Evolutionary conservation across 1,140 invertebrate genomes (phyloP).

Genomic region (Bombus fervidus): DNA sequence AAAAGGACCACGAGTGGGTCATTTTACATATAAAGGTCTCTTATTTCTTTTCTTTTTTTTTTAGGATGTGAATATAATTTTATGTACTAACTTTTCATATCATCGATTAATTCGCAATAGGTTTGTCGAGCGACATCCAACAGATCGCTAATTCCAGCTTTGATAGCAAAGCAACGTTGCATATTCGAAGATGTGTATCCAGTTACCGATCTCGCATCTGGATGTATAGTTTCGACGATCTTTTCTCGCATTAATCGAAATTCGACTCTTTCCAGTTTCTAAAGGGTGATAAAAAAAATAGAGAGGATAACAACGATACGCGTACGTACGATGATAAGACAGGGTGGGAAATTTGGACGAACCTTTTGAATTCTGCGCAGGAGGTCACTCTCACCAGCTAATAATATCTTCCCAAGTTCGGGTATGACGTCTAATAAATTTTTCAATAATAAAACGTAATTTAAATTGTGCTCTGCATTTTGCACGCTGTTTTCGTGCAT

Average conservation of each 20-base stretch:
- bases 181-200: constrained; percentile 86
- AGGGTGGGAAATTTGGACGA: background rate
- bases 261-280: constrained; percentile 80
- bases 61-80: background rate
- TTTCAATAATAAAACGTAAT: constrained; percentile 91
- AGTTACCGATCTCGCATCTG: constrained; percentile 88
- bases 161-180: constrained; percentile 94
- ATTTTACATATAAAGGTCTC: background rate
- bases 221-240: constrained; percentile 88
- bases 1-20: background rate
- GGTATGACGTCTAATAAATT: constrained; percentile 88
- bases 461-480: constrained; percentile 89
- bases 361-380: constrained; percentile 86
- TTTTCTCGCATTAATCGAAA: constrained; percentile 85
- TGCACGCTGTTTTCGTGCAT: constrained; percentile 84
- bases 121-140: constrained; percentile 90
- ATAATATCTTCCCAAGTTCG: constrained; percentile 85
- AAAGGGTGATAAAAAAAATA: background rate
- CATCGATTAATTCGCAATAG: constrained; percentile 90
- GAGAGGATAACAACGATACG: background rate
- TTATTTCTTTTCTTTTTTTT: background rate
- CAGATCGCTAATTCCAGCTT: constrained; percentile 87
- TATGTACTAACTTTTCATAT: constrained; percentile 86
- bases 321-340: no score
- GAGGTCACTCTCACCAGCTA: constrained; percentile 83